Base-by-base conservation (phyloP, 2,797 vertebrate species). In the Champsocephalus gunnari region DNA sequence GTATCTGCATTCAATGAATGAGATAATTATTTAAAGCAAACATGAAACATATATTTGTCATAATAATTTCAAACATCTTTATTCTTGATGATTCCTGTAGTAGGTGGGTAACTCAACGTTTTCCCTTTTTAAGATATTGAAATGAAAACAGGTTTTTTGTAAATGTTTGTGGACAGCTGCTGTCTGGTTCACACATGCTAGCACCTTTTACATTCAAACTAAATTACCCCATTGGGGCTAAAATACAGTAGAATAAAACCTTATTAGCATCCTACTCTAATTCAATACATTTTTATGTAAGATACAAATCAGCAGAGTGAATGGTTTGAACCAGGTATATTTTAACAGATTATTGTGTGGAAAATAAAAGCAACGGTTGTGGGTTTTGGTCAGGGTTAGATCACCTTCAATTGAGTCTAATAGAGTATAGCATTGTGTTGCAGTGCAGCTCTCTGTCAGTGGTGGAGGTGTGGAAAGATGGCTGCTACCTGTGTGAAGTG, bases 381-480 rank as follows among this genome's bases (percentile, higher is more conserved):
- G 24, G 24, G 24, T 28, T 5, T 28, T 28, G 28, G 28, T 28
- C 28, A 28, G 28, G 4, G 28, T 28, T 28, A 28, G 28, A 44
- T 80, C 41, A 57, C 53, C 45, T 63, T 63, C 5, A n/a, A 58
- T 5, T 45, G 56, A 44, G 41, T 79, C 59, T 92, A 74, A 91
- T 45, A 19, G 4, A 65, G 21, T 38, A 16, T 9, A 80, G 65
- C 14, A 34, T 66, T 93, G 75, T 93, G 73, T 93, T 93, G 50
- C 94, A 98, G 95, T 89, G 90, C 88, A 95, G 71, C 21, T 89
- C 95, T 16, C 91, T 95, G 24, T 96, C 97, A 8, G 92, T 99
- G 82, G 93, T 98, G 89, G 96, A 97, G 2, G 97, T 99, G 2
- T 99, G 98, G 98, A 96, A 94, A 79, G 87, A 90, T 38, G 92